These are phyloP conservation scores for Periophthalmus modestus DNA, from an alignment of 2,113 vertebrate species.

Conservation along the genomic window DNA sequence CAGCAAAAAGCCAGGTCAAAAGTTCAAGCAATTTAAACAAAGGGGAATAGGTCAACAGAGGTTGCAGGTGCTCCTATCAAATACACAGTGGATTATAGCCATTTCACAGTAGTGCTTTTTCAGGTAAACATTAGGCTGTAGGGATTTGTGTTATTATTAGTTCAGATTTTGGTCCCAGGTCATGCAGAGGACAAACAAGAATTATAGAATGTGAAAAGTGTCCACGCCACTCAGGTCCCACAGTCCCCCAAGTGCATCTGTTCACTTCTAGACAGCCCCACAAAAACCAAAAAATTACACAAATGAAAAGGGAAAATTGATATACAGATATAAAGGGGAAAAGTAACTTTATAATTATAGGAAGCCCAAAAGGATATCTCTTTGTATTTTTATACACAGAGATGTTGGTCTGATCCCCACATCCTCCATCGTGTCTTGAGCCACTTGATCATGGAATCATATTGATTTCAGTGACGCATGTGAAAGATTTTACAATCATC, in stretches of 20 bases:
- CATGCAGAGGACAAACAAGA: slow-evolving; percentile 24
- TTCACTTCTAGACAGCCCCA: slow-evolving; percentile 36
- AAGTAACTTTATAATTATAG: too few species aligned
- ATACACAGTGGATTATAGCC: slow-evolving; percentile 24
- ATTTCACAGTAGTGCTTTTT: slow-evolving; percentile 11
- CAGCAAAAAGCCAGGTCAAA: slow-evolving; percentile 16
- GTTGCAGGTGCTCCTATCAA: not conserved
- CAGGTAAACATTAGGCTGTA: slow-evolving; percentile 16
- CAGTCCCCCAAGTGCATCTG: slow-evolving; percentile 50
- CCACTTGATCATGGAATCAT: too few species aligned
- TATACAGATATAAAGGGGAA: not conserved
- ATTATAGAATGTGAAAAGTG: slow-evolving; percentile 26
- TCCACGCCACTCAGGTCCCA: slow-evolving; percentile 46
- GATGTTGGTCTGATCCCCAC: too few species aligned
- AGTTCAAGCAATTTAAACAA: slow-evolving; percentile 4
- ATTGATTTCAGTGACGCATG: too few species aligned
- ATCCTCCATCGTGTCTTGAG: too few species aligned
- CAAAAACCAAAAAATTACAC: slow-evolving; percentile 23
- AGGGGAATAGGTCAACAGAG: not conserved
- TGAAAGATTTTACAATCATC: too few species aligned
- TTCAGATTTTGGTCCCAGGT: slow-evolving; percentile 29
- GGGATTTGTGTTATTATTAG: slow-evolving; percentile 33
- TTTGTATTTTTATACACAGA: too few species aligned
- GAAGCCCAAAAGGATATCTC: too few species aligned
- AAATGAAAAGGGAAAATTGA: slow-evolving; percentile 3